phyloP scores from a whole-genome alignment of 2,888 invertebrate genomes.

The Periphyllus acericola region DNA sequence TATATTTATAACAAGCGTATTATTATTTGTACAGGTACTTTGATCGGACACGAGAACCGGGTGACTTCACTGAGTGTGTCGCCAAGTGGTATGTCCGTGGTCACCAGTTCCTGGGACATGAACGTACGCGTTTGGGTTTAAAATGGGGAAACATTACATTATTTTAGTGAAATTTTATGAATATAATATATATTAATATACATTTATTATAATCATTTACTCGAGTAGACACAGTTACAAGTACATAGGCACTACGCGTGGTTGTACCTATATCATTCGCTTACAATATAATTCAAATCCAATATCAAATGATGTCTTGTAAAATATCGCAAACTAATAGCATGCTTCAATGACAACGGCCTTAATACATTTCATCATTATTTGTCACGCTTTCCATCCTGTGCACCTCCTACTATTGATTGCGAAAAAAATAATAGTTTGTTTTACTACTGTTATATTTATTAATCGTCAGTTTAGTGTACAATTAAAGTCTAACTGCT shows the following conservation, averaged over 20 bases:
- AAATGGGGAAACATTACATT: background rate
- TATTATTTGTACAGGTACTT: conserved; percentile 72
- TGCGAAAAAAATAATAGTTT: conserved; percentile 33
- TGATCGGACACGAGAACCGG: conserved; percentile 87
- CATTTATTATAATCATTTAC: background rate
- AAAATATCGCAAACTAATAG: conserved; percentile 30
- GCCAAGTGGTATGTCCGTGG: conserved; percentile 85
- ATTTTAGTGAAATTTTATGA: background rate
- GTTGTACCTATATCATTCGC: background rate
- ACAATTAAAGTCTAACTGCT: background rate
- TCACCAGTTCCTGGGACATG: conserved; percentile 93
- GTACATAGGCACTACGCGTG: background rate
- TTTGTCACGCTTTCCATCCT: conserved; percentile 61
- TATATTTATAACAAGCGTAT: background rate
- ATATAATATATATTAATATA: background rate
- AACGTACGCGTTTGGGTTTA: conserved; percentile 83
- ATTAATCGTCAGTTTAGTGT: background rate
- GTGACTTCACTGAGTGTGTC: conserved; percentile 86
- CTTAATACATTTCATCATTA: conserved; percentile 35
- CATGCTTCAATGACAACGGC: conserved; percentile 40
- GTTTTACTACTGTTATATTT: background rate
- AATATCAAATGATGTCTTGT: conserved; percentile 6
- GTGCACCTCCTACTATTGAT: conserved; percentile 1
- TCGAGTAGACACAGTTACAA: background rate
- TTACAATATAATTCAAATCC: background rate